phyloP scores from a whole-genome alignment of 2,797 vertebrate species.

The Sebastes hubbsi region DNA sequence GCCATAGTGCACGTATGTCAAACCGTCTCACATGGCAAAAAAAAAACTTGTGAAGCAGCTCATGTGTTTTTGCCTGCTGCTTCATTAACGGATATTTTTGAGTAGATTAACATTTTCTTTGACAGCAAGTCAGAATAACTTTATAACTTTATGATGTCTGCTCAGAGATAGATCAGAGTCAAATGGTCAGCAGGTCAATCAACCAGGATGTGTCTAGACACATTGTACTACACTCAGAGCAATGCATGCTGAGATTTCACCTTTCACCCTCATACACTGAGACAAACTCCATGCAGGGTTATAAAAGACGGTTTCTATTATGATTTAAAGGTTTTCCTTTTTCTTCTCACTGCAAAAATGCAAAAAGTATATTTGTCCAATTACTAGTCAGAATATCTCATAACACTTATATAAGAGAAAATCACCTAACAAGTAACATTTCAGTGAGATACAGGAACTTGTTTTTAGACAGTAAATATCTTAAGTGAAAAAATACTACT shows the following conservation, averaged over 20 bases:
- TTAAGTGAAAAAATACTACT: too few relatives aligned
- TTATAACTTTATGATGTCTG: slow-evolving; percentile 26
- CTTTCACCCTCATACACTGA: slow-evolving; percentile 39
- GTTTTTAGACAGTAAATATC: too few relatives aligned
- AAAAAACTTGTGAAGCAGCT: neutral
- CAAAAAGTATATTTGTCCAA: too few relatives aligned
- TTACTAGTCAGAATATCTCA: neutral
- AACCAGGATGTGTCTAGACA: slow-evolving; percentile 47
- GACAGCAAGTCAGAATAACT: slow-evolving; percentile 21
- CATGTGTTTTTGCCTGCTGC: neutral
- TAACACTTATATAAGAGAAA: too few relatives aligned
- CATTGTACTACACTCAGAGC: slow-evolving; percentile 27
- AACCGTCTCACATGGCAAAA: neutral
- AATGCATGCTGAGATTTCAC: slow-evolving; percentile 29
- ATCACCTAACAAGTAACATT: too few relatives aligned
- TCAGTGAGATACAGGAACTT: too few relatives aligned
- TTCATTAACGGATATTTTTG: neutral
- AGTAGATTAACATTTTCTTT: slow-evolving; percentile 27
- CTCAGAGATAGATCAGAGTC: slow-evolving; percentile 18
- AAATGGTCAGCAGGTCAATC: slow-evolving; percentile 54
- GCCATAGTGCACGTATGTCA: neutral
- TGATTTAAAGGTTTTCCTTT: neutral
- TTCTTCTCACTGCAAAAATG: neutral
- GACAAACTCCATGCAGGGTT: neutral
- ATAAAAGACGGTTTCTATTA: neutral